Percentiles rank a stretch among this genome's conserved stretches.
Conservation (phyloP, 2,888 invertebrate species). For the Oscheius sp. region DNA sequence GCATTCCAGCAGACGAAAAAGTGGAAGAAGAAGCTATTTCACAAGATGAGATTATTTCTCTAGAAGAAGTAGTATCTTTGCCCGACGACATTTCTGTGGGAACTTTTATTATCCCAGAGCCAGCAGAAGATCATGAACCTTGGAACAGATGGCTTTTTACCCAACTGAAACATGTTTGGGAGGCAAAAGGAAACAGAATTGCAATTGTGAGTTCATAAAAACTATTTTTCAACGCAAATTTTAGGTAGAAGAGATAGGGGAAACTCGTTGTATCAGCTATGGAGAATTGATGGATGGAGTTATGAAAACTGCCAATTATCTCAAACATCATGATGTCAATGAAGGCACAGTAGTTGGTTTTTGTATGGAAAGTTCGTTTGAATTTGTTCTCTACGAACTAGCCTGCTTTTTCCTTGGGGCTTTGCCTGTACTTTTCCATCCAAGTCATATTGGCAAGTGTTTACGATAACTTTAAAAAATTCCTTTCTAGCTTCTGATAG, state of each 20-base stretch:
- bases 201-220: slow-evolving; percentile 32
- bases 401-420: slow-evolving; percentile 39
- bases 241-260: slow-evolving; percentile 47
- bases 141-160: slow-evolving; percentile 37
- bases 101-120: neutral
- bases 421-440: slow-evolving; percentile 41
- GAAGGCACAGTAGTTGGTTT: slow-evolving; percentile 34
- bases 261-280: slow-evolving; percentile 43
- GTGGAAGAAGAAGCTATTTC: neutral
- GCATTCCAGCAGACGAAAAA: neutral
- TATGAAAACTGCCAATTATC: slow-evolving; percentile 38
- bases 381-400: slow-evolving; percentile 41
- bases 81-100: neutral
- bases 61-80: neutral
- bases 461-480: neutral
- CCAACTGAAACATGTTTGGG: slow-evolving; percentile 30
- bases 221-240: neutral
- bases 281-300: slow-evolving; percentile 38
- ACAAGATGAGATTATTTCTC: slow-evolving; percentile 6
- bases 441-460: slow-evolving; percentile 39
- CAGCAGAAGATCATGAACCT: slow-evolving; percentile 15
- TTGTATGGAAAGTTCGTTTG: slow-evolving; percentile 48
- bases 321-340: slow-evolving; percentile 42
- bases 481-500: slow-evolving; percentile 33
- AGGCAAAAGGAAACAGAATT: slow-evolving; percentile 31